phyloP scores from a whole-genome alignment of 2,797 vertebrate genomes.

The Parauchenoglanis punctatus region DNA sequence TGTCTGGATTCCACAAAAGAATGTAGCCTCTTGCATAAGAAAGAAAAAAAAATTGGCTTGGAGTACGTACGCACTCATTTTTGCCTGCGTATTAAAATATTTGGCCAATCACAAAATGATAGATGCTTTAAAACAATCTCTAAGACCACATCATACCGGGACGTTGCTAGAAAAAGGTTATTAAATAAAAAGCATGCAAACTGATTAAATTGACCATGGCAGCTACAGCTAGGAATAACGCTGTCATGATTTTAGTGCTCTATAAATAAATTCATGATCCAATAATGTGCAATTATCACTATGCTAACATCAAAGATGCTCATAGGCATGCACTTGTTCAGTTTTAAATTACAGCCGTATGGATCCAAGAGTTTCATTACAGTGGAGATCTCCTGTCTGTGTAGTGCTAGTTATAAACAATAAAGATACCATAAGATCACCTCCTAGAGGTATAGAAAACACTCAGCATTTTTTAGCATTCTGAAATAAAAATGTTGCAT shows the following conservation, averaged over 20 bases:
- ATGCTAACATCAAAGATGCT: not conserved
- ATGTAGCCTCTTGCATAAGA: not conserved
- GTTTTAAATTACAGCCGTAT: not conserved
- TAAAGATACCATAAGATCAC: not conserved
- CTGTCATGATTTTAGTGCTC: not conserved
- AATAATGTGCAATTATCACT: not conserved
- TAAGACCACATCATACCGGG: not conserved
- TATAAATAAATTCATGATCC: not conserved
- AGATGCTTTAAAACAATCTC: not conserved
- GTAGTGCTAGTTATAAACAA: not conserved
- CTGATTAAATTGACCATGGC: not conserved
- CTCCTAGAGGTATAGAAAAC: not conserved
- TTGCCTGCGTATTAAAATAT: not conserved
- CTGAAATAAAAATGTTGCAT: not conserved
- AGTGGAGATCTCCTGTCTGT: not conserved
- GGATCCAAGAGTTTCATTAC: not conserved
- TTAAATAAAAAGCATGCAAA: not conserved
- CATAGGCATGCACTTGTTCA: not conserved
- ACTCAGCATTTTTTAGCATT: not conserved
- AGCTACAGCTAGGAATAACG: not conserved
- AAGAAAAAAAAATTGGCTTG: not conserved
- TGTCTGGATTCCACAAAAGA: not conserved
- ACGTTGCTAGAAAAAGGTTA: no score
- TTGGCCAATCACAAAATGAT: not conserved
- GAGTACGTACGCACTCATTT: not conserved